Percentiles rank a stretch among this genome's conserved stretches.
Evolutionary conservation across 2,888 invertebrate species (phyloP).

Genomic region (Ptycholaimellus sp.): DNA sequence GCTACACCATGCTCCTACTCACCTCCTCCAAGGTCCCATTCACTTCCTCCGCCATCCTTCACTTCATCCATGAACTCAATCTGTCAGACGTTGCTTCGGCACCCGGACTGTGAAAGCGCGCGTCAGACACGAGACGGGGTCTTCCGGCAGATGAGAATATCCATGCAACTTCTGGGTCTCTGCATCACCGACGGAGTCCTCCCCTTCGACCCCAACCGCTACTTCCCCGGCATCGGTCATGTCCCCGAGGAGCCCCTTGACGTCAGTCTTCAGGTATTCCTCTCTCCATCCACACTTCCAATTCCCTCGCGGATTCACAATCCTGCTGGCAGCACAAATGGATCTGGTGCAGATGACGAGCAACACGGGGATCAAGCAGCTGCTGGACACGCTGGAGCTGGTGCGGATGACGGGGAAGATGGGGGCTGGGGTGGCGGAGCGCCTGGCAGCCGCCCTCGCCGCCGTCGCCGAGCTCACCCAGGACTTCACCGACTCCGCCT

Average conservation of each 20-base stretch:
- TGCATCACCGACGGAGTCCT: slow-evolving; percentile 85
- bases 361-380: slow-evolving; percentile 52
- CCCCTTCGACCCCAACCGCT: slow-evolving; percentile 19
- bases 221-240: slow-evolving; percentile 7
- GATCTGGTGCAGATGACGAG: slow-evolving; percentile 39
- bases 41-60: too few relatives aligned
- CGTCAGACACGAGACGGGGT: slow-evolving; percentile 87
- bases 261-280: slow-evolving; percentile 28
- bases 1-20: slow-evolving; percentile 82
- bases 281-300: too few relatives aligned
- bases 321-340: too few relatives aligned
- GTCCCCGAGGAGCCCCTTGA: slow-evolving; percentile 24
- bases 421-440: slow-evolving; percentile 43
- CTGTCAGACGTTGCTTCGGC: slow-evolving; percentile 73
- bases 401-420: slow-evolving; percentile 50
- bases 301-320: too few relatives aligned
- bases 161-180: slow-evolving; percentile 87
- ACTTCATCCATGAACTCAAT: too few relatives aligned
- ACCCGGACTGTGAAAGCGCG: slow-evolving; percentile 73
- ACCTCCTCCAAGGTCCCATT: slow-evolving; percentile 95
- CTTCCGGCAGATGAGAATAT: slow-evolving; percentile 70
- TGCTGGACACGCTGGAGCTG: slow-evolving; percentile 61
- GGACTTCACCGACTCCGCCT: slow-evolving; percentile 97
- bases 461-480: slow-evolving; percentile 68
- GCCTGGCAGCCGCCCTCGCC: slow-evolving; percentile 60